These are phyloP conservation scores for Griposia aprilina DNA, from an alignment of 2,888 invertebrate species.

Conservation along the genomic window DNA sequence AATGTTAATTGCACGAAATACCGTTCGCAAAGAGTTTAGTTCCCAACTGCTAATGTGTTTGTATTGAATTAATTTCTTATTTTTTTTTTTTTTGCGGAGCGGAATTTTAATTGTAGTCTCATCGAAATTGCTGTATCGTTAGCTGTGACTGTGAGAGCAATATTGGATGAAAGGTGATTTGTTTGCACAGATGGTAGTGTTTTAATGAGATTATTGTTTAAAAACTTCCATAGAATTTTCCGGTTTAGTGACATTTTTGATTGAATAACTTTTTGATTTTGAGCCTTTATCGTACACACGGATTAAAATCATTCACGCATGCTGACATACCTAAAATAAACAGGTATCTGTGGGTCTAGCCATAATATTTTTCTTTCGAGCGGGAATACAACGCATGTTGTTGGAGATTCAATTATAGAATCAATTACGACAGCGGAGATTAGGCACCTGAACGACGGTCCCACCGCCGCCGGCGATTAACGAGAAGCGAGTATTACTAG, in stretches of 20 bases:
- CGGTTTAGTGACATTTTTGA: background rate
- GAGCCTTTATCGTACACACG: too few species aligned
- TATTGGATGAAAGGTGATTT: constrained; percentile 23
- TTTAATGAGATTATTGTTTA: background rate
- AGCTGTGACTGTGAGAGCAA: background rate
- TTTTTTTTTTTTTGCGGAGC: constrained; percentile 53
- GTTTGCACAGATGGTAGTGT: background rate
- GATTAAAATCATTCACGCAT: too few species aligned
- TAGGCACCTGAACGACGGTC: background rate
- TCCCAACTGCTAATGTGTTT: constrained; percentile 58
- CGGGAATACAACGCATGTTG: background rate
- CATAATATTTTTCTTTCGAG: background rate
- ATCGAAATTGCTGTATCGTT: constrained; percentile 50
- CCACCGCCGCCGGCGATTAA: background rate
- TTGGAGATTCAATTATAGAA: background rate
- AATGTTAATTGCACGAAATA: constrained; percentile 66
- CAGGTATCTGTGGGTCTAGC: background rate
- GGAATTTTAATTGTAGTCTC: constrained; percentile 56
- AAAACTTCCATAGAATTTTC: background rate
- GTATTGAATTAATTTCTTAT: constrained; percentile 62
- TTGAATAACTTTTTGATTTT: too few species aligned
- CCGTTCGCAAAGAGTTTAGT: constrained; percentile 61
- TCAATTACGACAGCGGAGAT: background rate
- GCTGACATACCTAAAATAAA: background rate
- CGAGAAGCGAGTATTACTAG: background rate